phyloP scores from a whole-genome alignment of 2,113 vertebrate species.

The Copsychus sechellarum region DNA sequence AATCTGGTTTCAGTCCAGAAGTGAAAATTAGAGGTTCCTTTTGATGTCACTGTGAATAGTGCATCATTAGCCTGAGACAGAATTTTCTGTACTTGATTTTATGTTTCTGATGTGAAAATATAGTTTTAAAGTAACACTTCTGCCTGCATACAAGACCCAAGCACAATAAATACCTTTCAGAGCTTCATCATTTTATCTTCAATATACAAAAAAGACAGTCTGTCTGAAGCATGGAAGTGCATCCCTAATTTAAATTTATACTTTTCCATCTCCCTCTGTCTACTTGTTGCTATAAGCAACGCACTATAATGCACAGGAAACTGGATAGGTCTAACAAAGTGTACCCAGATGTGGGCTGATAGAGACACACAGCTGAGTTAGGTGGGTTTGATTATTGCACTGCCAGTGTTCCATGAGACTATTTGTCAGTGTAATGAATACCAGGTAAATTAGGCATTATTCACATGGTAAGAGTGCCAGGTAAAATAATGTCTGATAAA shows the following conservation, averaged over 20 bases:
- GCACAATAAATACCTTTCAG: not conserved
- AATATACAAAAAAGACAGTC: not conserved
- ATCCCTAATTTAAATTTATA: not conserved
- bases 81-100: not conserved
- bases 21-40: not conserved
- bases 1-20: not conserved
- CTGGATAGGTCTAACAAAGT: not conserved
- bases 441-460: not conserved
- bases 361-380: not conserved
- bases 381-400: not conserved
- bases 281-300: slow-evolving; percentile 8
- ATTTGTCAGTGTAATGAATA: not conserved
- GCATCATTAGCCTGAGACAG: not conserved
- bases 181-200: not conserved
- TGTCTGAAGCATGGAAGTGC: not conserved
- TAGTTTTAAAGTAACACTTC: not conserved
- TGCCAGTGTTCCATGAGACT: not conserved
- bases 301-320: not conserved
- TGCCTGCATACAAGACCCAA: not conserved
- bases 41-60: not conserved
- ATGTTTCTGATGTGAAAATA: not conserved
- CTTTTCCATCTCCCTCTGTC: not conserved
- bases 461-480: not conserved
- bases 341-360: not conserved
- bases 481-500: not conserved